Base-by-base conservation (phyloP, 92 coral and sea anemone species). In the Parazoanthus darwini region DNA sequence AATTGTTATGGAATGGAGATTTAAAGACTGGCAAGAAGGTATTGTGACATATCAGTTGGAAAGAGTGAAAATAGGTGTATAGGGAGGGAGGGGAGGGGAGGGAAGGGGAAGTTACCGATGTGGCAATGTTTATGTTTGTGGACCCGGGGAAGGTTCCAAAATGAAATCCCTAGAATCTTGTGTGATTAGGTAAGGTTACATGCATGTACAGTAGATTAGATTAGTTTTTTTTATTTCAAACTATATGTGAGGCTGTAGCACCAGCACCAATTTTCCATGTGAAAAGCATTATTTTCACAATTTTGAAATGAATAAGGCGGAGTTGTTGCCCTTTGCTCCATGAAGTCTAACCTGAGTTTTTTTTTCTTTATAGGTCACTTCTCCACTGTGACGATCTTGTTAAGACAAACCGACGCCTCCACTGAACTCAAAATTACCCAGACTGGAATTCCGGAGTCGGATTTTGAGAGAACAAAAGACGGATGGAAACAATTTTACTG, bases 401-500 rank as follows among this genome's bases (percentile, higher is more conserved):
- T 97, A 14, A 87, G 88, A n/a, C 93, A 97, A 90, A 88, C 94
- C 37, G 98, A 96, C 67, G 96, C 93, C 92, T 90, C 97, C 26
- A 97, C 99, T 0, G 96, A 94, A 86, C 89, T 97, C 59, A 88
- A 82, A 39, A 90, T 97, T 6, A 92, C 93, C 6, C 99, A 97
- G 89, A 93, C 92, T 10, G 99, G 99, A 56, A 91, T 97, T 23
- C 99, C 99, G 10, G 94, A 96, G 33, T 90, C 93, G 2, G 96
- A 95, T 74, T 94, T 91, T 77, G 99, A 97, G 81, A 90, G 96
- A 74, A 97, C 99, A 36, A 91, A 90, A 85, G 77, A 89, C 51
- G 98, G 98, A 33, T 97, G 99, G 99, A 94, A 94, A 42, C 94
- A 93, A 35, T 94, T 92, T 89, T 97, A 97, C 91, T 97, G 99